These are phyloP conservation scores for Vombatus ursinus DNA, from an alignment of 2,113 vertebrate genomes.

Conservation along the genomic window DNA sequence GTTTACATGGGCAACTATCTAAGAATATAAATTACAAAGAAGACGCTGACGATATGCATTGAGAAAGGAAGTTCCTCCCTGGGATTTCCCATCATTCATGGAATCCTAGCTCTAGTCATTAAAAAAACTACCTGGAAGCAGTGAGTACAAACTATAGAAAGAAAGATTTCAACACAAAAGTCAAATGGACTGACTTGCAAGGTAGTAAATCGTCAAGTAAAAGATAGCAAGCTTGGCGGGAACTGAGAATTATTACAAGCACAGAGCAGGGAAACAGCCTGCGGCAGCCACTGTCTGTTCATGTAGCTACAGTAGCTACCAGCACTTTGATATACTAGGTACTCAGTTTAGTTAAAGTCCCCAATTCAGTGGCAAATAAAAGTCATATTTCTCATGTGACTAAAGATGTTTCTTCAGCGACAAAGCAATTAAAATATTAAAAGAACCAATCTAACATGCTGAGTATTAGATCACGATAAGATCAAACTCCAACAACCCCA, in stretches of 20 bases:
- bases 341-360: not conserved
- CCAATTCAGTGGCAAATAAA: not conserved
- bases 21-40: not conserved
- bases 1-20: not conserved
- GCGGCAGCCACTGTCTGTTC: not conserved
- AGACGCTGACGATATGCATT: not conserved
- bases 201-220: not conserved
- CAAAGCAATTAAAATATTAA: not conserved
- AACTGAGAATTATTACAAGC: not conserved
- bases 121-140: not conserved
- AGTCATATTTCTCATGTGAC: not conserved
- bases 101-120: not conserved
- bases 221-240: not conserved
- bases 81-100: not conserved
- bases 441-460: conserved; percentile 13
- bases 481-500: conserved; percentile 1
- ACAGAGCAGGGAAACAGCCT: not conserved
- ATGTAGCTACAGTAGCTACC: not conserved
- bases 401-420: not conserved
- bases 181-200: not conserved
- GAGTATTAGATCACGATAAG: conserved; percentile 14
- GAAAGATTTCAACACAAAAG: not conserved
- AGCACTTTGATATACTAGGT: not conserved
- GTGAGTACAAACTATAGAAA: not conserved
- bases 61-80: not conserved